Conservation (phyloP, 2,888 invertebrate species). For the Plagodis dolabraria region DNA sequence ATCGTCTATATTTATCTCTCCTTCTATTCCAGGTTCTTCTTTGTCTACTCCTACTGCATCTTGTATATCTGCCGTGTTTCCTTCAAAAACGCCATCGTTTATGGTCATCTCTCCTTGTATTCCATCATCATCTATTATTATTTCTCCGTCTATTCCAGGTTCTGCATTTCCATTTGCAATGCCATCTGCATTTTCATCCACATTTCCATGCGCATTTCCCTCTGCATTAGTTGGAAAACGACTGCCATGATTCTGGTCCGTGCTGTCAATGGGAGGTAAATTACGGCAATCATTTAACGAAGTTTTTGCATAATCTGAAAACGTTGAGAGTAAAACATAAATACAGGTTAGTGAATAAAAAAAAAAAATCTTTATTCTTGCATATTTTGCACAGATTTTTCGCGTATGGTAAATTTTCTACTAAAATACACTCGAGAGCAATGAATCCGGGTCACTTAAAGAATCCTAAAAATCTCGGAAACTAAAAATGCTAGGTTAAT, state of each 20-base stretch:
- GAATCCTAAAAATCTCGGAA: no score
- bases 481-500: no score
- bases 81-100: neutral
- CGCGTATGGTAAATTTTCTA: no score
- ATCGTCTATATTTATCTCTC: conserved; percentile 2
- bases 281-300: conserved; percentile 1
- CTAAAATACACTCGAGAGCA: no score
- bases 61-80: neutral
- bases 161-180: neutral
- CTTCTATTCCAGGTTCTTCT: neutral
- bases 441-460: no score
- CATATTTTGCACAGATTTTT: no score
- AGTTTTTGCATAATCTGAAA: conserved; percentile 6
- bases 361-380: no score
- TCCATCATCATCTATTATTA: neutral
- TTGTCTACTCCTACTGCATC: neutral
- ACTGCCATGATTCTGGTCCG: neutral
- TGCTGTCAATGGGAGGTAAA: conserved; percentile 41
- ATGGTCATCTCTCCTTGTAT: conserved; percentile 3
- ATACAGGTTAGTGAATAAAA: no score
- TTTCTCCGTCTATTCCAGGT: neutral
- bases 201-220: neutral
- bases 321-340: neutral
- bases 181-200: neutral
- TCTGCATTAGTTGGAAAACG: neutral